A percentile compares a stretch with the other conserved stretches of the same genome.
These are phyloP conservation scores for Natrix natrix DNA, from an alignment of 2,797 vertebrate species.

Conservation along the genomic window DNA sequence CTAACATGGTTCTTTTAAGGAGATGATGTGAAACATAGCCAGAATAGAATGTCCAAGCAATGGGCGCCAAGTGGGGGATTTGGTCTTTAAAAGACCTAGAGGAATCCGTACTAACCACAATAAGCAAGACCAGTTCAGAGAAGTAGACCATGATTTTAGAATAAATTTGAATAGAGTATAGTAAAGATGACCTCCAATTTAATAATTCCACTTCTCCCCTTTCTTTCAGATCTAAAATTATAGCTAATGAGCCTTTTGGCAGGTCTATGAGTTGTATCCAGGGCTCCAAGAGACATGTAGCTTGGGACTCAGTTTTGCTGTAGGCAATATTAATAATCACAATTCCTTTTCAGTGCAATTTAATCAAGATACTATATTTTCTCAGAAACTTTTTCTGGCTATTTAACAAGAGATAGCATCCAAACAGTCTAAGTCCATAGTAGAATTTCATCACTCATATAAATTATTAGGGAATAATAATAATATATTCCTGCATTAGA, in stretches of 20 bases:
- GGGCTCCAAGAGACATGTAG: background rate
- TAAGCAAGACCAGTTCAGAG: background rate
- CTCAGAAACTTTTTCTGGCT: background rate
- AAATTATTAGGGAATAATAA: slow-evolving; percentile 28
- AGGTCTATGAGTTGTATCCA: background rate
- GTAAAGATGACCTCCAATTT: background rate
- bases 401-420: background rate
- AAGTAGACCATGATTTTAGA: background rate
- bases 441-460: slow-evolving; percentile 49
- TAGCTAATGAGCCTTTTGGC: background rate
- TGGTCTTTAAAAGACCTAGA: background rate
- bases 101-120: background rate
- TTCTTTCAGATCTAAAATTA: background rate
- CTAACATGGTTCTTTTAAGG: background rate
- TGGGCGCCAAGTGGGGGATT: background rate
- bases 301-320: background rate
- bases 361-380: background rate
- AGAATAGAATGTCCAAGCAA: background rate
- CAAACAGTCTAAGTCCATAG: background rate
- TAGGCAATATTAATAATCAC: background rate
- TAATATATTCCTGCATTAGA: slow-evolving; percentile 16
- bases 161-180: background rate
- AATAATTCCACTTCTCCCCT: background rate
- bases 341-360: background rate
- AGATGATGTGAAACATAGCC: background rate